Evolutionary conservation across 2,113 vertebrate genomes (phyloP), one percentile per base, ranked within the genome.

Genomic region (Marcusenius ussheri): DNA sequence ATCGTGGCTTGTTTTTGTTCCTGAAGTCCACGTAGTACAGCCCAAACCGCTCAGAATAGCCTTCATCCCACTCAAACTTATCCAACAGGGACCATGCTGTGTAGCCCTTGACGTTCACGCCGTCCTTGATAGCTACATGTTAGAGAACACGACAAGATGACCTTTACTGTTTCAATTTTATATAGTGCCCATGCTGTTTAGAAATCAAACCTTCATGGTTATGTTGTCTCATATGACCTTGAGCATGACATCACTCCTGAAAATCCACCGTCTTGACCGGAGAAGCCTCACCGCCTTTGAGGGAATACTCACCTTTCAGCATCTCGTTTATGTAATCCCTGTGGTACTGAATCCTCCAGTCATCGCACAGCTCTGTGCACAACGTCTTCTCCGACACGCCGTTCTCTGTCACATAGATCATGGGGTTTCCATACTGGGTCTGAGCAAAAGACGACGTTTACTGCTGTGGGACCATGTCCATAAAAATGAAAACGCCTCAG

Each of bases 41-140:
- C 88, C 98, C 97, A 17, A 97, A 98, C 94, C 97, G 97, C 88
- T 98, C 97, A 0, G 97, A 96, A 91, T 96, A 98, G 35, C 98
- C 98, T 94, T 97, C 96, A 89, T 98, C 97, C 98, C 98, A 99
- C 93, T 99, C 98, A 94, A 98, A 99, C 92, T 97, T 96, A 94
- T 98, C 98, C 94, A 98, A 92, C 91, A 99, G 94, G 88, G 98
- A 98, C 98, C 98, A 98, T 15, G 96, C 97, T 0, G 97, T 99
- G 87, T 98, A 98, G 74, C 97, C 97, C 92, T 94, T 96, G 88
- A 98, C 93, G 24, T 97, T 96, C 74, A 96, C 97, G 2, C 98
- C 98, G 5, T 99, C 98, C 17, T 96, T 97, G 50, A 98, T 96
- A 86, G 98, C 98, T 99, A 94, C 51, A 92, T 2, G 47, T 45